These are phyloP conservation scores for Sciurus niger DNA, from an alignment of 2,113 vertebrate species.

Conservation along the genomic window DNA sequence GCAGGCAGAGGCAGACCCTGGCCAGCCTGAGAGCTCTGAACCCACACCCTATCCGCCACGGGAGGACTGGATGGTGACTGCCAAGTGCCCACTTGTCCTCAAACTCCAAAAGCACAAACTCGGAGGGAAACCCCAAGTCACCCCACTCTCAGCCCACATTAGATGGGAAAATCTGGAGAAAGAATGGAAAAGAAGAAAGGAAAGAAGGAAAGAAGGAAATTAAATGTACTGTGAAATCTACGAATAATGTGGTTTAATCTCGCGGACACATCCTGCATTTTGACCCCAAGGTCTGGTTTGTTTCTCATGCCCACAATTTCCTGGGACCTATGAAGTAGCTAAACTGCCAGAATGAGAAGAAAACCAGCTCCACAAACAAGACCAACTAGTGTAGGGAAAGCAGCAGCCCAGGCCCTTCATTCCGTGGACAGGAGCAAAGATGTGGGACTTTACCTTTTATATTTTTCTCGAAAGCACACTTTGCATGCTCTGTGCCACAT, in stretches of 20 bases:
- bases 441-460: constrained; percentile 82
- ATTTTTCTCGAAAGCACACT: constrained; percentile 83
- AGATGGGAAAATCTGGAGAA: constrained; percentile 68
- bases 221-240: neutral
- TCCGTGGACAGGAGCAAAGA: neutral
- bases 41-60: neutral
- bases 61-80: constrained; percentile 79
- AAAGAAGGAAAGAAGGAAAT: constrained; percentile 50
- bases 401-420: neutral
- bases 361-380: constrained; percentile 44
- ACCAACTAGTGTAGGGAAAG: neutral
- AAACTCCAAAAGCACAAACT: constrained; percentile 72
- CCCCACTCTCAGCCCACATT: constrained; percentile 78
- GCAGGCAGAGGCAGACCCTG: constrained; percentile 75
- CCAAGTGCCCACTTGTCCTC: constrained; percentile 21
- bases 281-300: constrained; percentile 63
- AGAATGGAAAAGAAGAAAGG: constrained; percentile 75
- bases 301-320: constrained; percentile 73
- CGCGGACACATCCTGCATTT: constrained; percentile 56
- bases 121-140: constrained; percentile 56
- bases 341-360: constrained; percentile 81
- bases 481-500: constrained; percentile 84
- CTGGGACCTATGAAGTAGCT: constrained; percentile 71
- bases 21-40: constrained; percentile 3
- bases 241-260: neutral